These are phyloP conservation scores for Maconellicoccus hirsutus DNA, from an alignment of 1,140 invertebrate species.

Conservation along the genomic window DNA sequence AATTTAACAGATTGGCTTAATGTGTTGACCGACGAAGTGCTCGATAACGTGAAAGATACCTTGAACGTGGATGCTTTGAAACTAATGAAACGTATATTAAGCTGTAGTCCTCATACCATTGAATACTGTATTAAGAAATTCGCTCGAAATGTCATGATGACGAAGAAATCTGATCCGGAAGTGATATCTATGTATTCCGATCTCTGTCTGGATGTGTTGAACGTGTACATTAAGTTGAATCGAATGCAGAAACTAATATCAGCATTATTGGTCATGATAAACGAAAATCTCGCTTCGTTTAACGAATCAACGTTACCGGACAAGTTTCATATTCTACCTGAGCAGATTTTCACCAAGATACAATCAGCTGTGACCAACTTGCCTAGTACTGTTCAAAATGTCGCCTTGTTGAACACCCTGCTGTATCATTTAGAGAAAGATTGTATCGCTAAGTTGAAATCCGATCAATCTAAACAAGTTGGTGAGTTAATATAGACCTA, in stretches of 20 bases:
- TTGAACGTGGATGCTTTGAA: not conserved
- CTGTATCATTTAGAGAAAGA: slow-evolving; percentile 11
- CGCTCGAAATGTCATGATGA: not conserved
- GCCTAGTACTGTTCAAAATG: slow-evolving; percentile 2
- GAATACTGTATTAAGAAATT: slow-evolving; percentile 3
- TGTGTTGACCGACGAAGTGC: not conserved
- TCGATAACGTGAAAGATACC: not conserved
- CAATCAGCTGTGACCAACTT: not conserved
- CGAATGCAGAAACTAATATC: slow-evolving; percentile 2
- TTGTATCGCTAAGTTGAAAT: not conserved
- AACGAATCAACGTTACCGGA: not conserved
- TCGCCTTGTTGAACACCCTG: not conserved
- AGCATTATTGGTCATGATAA: not conserved
- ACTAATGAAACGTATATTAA: not conserved
- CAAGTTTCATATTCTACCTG: not conserved
- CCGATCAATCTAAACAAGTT: not conserved
- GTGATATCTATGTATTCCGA: not conserved
- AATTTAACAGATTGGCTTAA: not conserved
- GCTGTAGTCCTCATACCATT: not conserved
- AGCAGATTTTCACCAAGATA: not conserved
- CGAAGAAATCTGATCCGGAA: not conserved
- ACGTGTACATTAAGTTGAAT: not conserved
- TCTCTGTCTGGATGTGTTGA: not conserved
- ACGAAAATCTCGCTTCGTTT: not conserved
- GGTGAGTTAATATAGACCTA: not conserved